Percentiles rank a stretch among this genome's conserved stretches.
Evolutionary conservation across 2,113 vertebrate genomes (phyloP).

Genomic region (Catagonus wagneri): DNA sequence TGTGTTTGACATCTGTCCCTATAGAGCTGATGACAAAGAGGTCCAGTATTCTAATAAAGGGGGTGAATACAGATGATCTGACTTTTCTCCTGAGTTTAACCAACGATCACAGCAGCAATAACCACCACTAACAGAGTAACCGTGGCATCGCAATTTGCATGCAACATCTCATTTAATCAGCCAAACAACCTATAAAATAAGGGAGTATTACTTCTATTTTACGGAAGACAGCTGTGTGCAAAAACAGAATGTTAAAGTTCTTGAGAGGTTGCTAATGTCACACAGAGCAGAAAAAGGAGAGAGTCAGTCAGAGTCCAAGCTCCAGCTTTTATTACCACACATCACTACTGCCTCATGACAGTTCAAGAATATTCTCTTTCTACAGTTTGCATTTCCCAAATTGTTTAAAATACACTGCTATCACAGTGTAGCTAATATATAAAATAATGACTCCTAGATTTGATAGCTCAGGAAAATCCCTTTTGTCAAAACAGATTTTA

Average conservation of each 20-base stretch:
- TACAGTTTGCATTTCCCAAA: not conserved
- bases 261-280: not conserved
- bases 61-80: not conserved
- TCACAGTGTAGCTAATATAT: not conserved
- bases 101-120: not conserved
- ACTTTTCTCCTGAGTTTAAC: slow-evolving; percentile 28
- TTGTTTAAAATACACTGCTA: slow-evolving; percentile 5
- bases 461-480: not conserved
- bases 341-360: not conserved
- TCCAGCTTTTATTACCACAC: not conserved
- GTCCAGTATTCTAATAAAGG: not conserved
- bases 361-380: not conserved
- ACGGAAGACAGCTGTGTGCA: not conserved
- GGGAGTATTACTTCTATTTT: not conserved
- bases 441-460: not conserved
- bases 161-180: slow-evolving; percentile 6
- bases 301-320: not conserved
- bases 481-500: not conserved
- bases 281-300: not conserved
- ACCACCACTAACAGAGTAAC: not conserved
- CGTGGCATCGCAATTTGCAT: not conserved
- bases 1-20: not conserved
- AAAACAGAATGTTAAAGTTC: not conserved
- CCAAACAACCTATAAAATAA: not conserved
- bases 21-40: not conserved